Base-by-base conservation (phyloP, 2,113 vertebrate genomes). In the Sturnus vulgaris region DNA sequence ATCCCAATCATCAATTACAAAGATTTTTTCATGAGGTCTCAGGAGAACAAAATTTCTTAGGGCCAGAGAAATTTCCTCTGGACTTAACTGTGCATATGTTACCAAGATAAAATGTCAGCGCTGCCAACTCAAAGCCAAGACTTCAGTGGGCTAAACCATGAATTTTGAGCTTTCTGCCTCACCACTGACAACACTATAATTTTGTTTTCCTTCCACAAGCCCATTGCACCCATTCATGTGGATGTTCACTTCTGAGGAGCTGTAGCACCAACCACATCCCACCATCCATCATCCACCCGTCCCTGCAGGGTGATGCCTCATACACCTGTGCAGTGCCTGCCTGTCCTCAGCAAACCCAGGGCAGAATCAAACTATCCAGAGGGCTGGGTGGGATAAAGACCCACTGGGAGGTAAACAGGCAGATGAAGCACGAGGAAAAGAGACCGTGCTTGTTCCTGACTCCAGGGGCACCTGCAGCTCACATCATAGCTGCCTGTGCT, bases 201-300 rank as follows among this genome's bases (percentile, higher is more conserved):
- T 57, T 55, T 46, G 21, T 44, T 70, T 66, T 70, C 55, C 59
- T 39, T 80, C 16, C 44, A 35, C 1, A 2, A 11, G 30, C 5
- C 12, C 24, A 27, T 4, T 12, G 20, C 49, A 40, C 15, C 9
- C 35, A 25, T n/a, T 61, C 28, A 53, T 2, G 12, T 9, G 15
- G 49, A 50, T 28, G 25, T 16, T 27, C 23, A 40, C 17, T 30
- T 59, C 14, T 4, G 28, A 65, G 49, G 71, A 73, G 5, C 53
- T 15, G 23, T 12, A 35, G 50, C 60, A 81, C 22, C 35, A 47
- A 11, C 42, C 0, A 1, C 63, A 65, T 44, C 37, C 19, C 3
- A 2, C 12, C 56, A 10, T 28, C 37, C 10, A 47, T 10, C 77
- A 80, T 11, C 44, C 49, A 68, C 11, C 24, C 0, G 0, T 7